Percentiles rank a stretch among this genome's conserved stretches.
phyloP scores from a whole-genome alignment of 2,888 invertebrate genomes.

The Agonopterix heracliana region DNA sequence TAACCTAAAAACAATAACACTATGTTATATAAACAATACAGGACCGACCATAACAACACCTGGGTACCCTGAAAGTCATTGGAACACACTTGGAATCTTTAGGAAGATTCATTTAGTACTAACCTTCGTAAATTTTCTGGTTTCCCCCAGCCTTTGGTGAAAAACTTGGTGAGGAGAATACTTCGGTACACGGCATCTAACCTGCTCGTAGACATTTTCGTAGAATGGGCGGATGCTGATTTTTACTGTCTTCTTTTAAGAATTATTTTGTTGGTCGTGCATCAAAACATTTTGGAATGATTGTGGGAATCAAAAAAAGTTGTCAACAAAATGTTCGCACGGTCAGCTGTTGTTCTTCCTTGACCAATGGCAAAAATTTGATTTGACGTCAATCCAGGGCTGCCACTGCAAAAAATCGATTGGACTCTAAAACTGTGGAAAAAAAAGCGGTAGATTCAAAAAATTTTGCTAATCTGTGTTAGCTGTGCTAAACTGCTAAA shows the following conservation, averaged over 20 bases:
- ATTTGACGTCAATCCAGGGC: too few species aligned
- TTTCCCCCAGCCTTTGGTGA: conserved; percentile 97
- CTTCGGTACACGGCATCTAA: conserved; percentile 90
- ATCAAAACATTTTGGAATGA: conserved; percentile 42
- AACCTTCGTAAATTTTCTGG: conserved; percentile 93
- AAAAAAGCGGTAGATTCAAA: too few species aligned
- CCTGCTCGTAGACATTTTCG: conserved; percentile 75
- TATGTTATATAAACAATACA: conserved; percentile 14
- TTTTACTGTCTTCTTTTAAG: background rate
- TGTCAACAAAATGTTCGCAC: conserved; percentile 15
- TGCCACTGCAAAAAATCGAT: too few species aligned
- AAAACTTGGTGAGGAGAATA: conserved; percentile 92
- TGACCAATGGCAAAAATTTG: background rate
- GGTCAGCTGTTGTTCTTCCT: conserved; percentile 25
- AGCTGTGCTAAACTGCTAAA: too few species aligned
- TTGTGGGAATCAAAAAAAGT: conserved; percentile 19
- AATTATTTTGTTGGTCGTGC: background rate
- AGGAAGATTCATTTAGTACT: conserved; percentile 8
- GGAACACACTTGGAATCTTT: background rate
- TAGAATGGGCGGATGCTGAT: conserved; percentile 2
- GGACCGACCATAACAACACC: too few species aligned
- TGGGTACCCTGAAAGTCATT: background rate
- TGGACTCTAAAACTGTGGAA: too few species aligned
- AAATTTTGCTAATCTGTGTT: too few species aligned
- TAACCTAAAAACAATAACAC: conserved; percentile 78